Conservation (phyloP, 2,797 vertebrate species). For the Cryptoprocta ferox region DNA sequence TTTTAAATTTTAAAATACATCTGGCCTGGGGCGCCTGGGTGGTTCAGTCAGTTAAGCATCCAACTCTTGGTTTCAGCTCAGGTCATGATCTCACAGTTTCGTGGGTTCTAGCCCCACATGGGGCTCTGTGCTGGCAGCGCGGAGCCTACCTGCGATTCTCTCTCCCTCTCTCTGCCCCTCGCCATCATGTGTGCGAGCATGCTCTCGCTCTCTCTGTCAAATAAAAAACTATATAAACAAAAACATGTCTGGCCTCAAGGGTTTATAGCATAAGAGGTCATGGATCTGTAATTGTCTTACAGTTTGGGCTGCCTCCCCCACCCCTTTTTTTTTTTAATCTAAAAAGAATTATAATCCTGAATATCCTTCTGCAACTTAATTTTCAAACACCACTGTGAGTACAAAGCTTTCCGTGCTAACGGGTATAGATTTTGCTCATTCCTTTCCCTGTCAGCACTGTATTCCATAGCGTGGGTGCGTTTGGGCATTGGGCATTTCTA, state of each 20-base stretch:
- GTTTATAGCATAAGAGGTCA: neutral
- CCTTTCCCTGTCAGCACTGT: neutral
- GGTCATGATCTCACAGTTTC: too few species aligned
- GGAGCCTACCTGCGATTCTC: too few species aligned
- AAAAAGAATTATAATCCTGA: neutral
- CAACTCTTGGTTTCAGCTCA: too few species aligned
- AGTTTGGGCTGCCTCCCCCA: neutral
- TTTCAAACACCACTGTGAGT: neutral
- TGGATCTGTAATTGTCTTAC: neutral
- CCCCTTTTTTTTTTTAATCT: neutral
- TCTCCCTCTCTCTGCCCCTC: too few species aligned
- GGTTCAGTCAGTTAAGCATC: too few species aligned
- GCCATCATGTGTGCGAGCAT: too few species aligned
- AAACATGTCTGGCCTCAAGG: neutral
- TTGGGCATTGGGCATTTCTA: neutral
- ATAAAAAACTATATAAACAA: too few species aligned
- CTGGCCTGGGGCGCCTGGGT: neutral
- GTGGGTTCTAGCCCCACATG: too few species aligned
- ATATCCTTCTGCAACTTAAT: neutral
- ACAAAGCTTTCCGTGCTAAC: neutral
- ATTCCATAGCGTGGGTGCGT: neutral
- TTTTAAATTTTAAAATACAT: neutral
- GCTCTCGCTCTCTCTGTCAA: too few species aligned
- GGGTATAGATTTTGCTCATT: neutral
- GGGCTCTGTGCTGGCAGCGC: too few species aligned